Evolutionary conservation across 1,140 invertebrate genomes (phyloP), one percentile per base, ranked within the genome.

Genomic region (Conus betulinus): DNA sequence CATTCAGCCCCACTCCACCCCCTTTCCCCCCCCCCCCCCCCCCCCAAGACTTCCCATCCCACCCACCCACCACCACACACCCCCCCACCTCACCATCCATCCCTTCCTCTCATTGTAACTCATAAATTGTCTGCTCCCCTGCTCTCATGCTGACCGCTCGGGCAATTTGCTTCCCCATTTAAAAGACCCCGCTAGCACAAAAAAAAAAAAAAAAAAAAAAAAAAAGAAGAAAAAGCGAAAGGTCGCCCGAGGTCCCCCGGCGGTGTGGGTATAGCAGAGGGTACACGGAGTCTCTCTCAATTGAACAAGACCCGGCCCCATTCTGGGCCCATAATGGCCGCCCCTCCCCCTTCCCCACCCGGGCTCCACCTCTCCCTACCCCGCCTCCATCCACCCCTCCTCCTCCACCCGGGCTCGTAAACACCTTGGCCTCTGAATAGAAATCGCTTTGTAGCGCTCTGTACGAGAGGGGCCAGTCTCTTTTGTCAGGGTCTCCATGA

Each of bases 101-200:
- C 23, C 6, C 11, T 20, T 20, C 51, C 52, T 81, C 51, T 39
- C 82, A 63, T 63, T 84, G 82, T 63, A 10, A 39, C 20, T 52
- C 23, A 63, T 84, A 84, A 84, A 84, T 84, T 63, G 57, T 67
- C 57, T 67, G 82, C 82, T 25, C 82, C 5, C 23, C 0, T 60
- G 55, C 82, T 84, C 82, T n/a, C 82, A 84, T 23, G 82, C n/a
- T 84, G 82, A 84, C 82, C 82, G 82, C 25, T 63, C 10, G 53
- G 17, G 82, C 82, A 84, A 84, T 84, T 84, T 84, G 82, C 82
- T 84, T 84, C 82, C n/a, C 82, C 82, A 84, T 84, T 84, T 84
- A 39, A 39, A 39, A 39, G 39, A 25, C n/a, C 82, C 23, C 23
- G 67, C 67, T 71, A 20, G 60, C 11, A 20, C 10, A 63, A 63